These are phyloP conservation scores for Drosophila dives DNA, from an alignment of 2,888 invertebrate species.

Conservation along the genomic window DNA sequence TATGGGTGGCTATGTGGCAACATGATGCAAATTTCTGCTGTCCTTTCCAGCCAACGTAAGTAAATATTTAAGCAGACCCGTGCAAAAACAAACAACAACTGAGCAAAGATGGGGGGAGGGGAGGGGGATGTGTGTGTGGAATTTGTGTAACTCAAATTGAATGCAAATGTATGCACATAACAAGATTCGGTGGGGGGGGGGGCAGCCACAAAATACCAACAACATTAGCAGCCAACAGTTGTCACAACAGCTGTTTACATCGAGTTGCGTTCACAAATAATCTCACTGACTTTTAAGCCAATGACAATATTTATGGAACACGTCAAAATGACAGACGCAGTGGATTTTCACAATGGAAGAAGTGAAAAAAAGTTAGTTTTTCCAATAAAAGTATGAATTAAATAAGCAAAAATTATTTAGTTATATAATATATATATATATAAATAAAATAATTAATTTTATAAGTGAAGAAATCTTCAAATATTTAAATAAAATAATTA, in stretches of 20 bases:
- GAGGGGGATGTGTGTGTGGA: constrained; percentile 9
- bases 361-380: not conserved
- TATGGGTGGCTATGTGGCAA: not conserved
- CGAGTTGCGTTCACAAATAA: constrained; percentile 36
- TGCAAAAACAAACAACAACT: constrained; percentile 25
- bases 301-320: constrained; percentile 43
- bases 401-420: no score
- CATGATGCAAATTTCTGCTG: constrained; percentile 53
- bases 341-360: not conserved
- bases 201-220: constrained; percentile 31
- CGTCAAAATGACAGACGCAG: constrained; percentile 5
- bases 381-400: no score
- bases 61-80: constrained; percentile 54
- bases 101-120: not conserved
- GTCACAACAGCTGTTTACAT: constrained; percentile 53
- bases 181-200: constrained; percentile 4
- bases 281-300: constrained; percentile 48
- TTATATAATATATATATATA: no score
- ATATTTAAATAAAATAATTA: no score
- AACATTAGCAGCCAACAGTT: constrained; percentile 32
- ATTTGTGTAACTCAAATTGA: constrained; percentile 41
- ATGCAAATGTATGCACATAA: constrained; percentile 69
- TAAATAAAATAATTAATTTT: no score
- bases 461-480: no score
- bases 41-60: constrained; percentile 45